Conservation (phyloP, 1,140 invertebrate genomes). For the Asobara japonica region DNA sequence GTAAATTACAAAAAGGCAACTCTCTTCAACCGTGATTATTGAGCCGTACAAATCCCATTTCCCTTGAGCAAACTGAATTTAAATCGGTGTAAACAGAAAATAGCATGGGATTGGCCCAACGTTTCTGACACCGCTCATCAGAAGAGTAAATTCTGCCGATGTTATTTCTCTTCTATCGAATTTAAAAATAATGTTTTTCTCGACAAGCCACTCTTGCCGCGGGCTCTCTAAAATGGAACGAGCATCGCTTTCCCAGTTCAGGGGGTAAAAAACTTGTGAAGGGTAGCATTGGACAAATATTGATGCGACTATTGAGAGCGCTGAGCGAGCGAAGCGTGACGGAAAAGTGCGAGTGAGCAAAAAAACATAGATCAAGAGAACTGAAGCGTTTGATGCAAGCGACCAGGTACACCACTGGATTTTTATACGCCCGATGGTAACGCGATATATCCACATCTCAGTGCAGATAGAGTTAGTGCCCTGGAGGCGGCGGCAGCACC, state of each 20-base stretch:
- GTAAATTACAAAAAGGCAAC: too few relatives aligned
- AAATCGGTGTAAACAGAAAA: neutral
- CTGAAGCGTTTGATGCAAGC: neutral
- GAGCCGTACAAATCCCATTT: neutral
- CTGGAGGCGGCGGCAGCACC: neutral
- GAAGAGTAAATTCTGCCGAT: neutral
- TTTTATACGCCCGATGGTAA: neutral
- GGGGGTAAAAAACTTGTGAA: neutral
- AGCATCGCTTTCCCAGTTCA: neutral
- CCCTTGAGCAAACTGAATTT: neutral
- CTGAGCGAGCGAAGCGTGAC: neutral
- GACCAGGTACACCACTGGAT: neutral
- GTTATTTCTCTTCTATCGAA: neutral
- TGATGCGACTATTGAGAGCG: neutral
- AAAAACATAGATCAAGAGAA: neutral
- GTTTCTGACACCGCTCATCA: neutral
- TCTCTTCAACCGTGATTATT: neutral
- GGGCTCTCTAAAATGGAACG: neutral
- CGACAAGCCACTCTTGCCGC: neutral
- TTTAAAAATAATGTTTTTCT: neutral
- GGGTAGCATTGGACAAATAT: slow-evolving; percentile 11
- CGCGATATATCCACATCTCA: slow-evolving; percentile 3
- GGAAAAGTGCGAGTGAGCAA: neutral
- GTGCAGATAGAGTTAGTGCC: neutral
- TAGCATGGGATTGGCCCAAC: neutral